phyloP scores from a whole-genome alignment of 2,888 invertebrate genomes.

The Gandaritis pyraliata region DNA sequence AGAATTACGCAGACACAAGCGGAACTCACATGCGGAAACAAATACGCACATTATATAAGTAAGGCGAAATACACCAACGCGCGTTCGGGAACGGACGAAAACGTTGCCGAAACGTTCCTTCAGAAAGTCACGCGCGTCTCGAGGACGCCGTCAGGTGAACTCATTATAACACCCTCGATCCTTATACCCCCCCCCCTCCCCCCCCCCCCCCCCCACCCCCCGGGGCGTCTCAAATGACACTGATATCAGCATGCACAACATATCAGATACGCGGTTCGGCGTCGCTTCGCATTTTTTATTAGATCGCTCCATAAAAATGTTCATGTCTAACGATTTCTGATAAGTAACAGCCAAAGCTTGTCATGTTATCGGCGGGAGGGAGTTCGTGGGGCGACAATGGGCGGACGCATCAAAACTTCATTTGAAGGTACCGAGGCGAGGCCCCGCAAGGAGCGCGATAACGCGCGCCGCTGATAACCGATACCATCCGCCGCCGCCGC shows the following conservation, averaged over 20 bases:
- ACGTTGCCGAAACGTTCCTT: conserved; percentile 31
- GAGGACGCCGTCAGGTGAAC: conserved; percentile 20
- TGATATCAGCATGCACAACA: conserved; percentile 15
- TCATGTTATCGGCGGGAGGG: conserved; percentile 12
- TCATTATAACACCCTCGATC: conserved; percentile 29
- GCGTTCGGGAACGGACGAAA: conserved; percentile 12
- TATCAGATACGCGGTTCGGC: conserved; percentile 14
- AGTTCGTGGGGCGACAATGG: conserved; percentile 15
- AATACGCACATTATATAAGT: not conserved
- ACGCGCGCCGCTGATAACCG: conserved; percentile 30
- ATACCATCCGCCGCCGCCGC: conserved; percentile 25
- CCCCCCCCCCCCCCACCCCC: not conserved
- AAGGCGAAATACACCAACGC: not conserved
- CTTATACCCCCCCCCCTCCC: not conserved
- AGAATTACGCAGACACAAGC: not conserved
- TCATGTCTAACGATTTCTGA: conserved; percentile 9
- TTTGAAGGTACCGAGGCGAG: conserved; percentile 25
- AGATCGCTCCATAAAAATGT: not conserved
- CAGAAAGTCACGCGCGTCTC: conserved; percentile 29
- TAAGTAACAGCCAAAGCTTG: conserved; percentile 11
- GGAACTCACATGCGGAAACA: too few species aligned
- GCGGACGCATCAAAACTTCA: conserved; percentile 41
- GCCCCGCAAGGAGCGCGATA: conserved; percentile 38
- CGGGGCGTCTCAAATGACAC: conserved; percentile 11
- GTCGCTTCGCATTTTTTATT: conserved; percentile 13